A percentile compares a stretch with the other conserved stretches of the same genome.
These are phyloP conservation scores for Chromoteleia sp. DNA, from an alignment of 2,888 invertebrate genomes.

Conservation along the genomic window DNA sequence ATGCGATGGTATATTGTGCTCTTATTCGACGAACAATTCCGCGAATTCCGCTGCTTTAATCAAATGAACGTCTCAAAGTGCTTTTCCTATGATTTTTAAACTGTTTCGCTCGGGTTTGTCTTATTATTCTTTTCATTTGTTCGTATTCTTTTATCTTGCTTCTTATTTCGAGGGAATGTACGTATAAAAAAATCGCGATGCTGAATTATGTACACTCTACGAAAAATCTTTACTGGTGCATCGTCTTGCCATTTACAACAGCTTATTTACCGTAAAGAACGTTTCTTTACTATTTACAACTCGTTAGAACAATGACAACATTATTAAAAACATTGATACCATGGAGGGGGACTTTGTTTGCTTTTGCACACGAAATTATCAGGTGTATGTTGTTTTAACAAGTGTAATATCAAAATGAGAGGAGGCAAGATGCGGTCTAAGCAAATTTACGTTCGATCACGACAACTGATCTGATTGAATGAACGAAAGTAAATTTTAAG, in stretches of 20 bases:
- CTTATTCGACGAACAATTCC: slow-evolving; percentile 13
- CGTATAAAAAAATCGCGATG: slow-evolving; percentile 36
- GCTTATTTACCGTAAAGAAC: slow-evolving; percentile 33
- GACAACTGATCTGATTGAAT: neutral
- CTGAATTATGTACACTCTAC: slow-evolving; percentile 44
- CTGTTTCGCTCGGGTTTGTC: neutral
- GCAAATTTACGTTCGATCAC: slow-evolving; percentile 23
- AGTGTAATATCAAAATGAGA: slow-evolving; percentile 35
- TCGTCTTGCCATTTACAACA: slow-evolving; percentile 46
- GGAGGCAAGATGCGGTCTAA: slow-evolving; percentile 27
- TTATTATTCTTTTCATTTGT: neutral
- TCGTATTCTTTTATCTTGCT: neutral
- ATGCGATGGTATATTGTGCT: slow-evolving; percentile 6
- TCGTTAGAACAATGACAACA: slow-evolving; percentile 31
- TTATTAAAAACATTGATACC: slow-evolving; percentile 29
- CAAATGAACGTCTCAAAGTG: slow-evolving; percentile 7
- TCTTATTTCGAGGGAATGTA: neutral
- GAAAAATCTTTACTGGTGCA: slow-evolving; percentile 15
- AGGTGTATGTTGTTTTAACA: slow-evolving; percentile 41
- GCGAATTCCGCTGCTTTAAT: slow-evolving; percentile 11
- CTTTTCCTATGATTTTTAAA: slow-evolving; percentile 3
- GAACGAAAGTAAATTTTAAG: slow-evolving; percentile 6
- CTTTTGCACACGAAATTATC: slow-evolving; percentile 10
- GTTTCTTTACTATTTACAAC: slow-evolving; percentile 46
- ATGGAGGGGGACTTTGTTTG: slow-evolving; percentile 2